Evolutionary conservation across 2,113 vertebrate genomes (phyloP), one percentile per base, ranked within the genome.

Genomic region (Dipodomys merriami): DNA sequence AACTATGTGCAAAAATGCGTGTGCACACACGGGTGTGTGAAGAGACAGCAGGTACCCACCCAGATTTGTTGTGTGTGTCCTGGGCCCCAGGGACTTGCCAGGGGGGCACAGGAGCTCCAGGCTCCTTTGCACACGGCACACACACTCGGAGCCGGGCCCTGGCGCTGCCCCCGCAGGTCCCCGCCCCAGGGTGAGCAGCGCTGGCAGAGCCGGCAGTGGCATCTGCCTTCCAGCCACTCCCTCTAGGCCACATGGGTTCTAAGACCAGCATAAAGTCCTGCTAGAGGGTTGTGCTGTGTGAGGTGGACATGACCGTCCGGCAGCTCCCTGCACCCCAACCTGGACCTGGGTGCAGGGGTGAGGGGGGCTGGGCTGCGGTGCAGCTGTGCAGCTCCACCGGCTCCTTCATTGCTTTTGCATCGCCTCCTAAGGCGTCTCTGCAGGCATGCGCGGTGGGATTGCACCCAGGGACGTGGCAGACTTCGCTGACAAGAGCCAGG

Each of bases 241-340:
- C n/a, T 39, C 53, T 39, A 30, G 64, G 64, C 33, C 86, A 35
- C 3, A 20, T 68, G 46, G 77, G 64, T 83, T 82, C 93, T 57
- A 57, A 91, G 95, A 73, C 2, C 1, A 85, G 94, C 95, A 96
- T 84, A 72, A 92, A 82, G 18, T n/a, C 7, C 83, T 18, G 93
- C 25, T 72, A 9, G 82, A 33, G 83, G 95, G 93, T 95, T 92
- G 83, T 4, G 74, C 95, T 94, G 96, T 96, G 69, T 94, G 7
- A 90, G 88, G 91, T 78, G 83, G 82, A 90, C 27, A 12, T 53
- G 49, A 53, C 49, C 49, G 8, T 53, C 49, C 49, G 49, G 49
- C 49, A 64, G 39, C 86, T 83, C 90, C 95, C 95, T 86, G 86
- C 72, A n/a, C 90, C 77, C 11, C 95, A 92, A 81, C 46, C 6